Conservation (phyloP, 1,140 invertebrate genomes). For the Zaprionus camerounensis region DNA sequence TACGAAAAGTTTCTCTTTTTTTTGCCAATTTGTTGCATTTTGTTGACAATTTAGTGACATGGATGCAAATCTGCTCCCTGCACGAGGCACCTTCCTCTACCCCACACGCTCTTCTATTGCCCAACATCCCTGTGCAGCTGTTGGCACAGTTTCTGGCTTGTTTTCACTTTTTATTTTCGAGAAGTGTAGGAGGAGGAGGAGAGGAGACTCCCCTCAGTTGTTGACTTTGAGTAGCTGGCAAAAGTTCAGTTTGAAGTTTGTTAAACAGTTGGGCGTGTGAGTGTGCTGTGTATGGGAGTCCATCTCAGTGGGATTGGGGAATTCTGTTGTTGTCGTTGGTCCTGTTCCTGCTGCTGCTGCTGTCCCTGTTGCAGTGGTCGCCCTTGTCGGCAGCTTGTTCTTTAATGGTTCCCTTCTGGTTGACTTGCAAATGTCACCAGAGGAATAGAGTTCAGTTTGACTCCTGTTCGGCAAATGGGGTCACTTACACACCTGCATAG, state of each 20-base stretch:
- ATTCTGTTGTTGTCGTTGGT: conserved; percentile 10
- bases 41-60: conserved; percentile 77
- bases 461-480: conserved; percentile 12
- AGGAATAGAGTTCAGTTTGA: conserved; percentile 15
- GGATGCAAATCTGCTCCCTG: conserved; percentile 21
- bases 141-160: conserved; percentile 45
- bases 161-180: conserved; percentile 38
- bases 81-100: not conserved
- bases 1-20: conserved; percentile 58
- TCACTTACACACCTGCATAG: not conserved
- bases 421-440: conserved; percentile 26
- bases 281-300: not conserved
- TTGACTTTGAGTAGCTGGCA: conserved; percentile 72
- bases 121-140: conserved; percentile 15
- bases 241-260: conserved; percentile 56
- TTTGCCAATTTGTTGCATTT: conserved; percentile 77
- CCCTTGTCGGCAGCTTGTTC: conserved; percentile 26
- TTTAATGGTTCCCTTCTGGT: conserved; percentile 34
- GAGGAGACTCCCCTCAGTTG: conserved; percentile 51
- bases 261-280: conserved; percentile 65
- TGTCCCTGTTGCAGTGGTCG: not conserved
- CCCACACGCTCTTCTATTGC: not conserved
- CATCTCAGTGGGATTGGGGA: conserved; percentile 13
- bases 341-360: not conserved
- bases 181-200: not conserved